Percentiles rank a stretch among this genome's conserved stretches.
Conservation (phyloP, 2,113 vertebrate genomes). For the Rhabdomys dilectus region DNA sequence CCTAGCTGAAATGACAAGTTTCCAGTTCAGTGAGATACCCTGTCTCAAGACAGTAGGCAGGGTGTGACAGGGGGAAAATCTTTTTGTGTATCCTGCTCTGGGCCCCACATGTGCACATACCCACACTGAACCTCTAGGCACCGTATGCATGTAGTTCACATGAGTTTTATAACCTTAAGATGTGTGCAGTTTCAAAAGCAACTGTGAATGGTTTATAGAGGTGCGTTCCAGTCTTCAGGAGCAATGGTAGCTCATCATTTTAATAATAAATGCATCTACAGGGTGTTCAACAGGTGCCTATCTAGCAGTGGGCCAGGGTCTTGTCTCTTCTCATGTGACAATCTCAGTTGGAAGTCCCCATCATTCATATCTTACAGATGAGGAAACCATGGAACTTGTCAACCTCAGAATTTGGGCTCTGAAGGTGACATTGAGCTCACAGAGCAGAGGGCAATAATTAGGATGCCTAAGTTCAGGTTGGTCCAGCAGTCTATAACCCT, state of each 20-base stretch:
- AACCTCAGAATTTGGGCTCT: background rate
- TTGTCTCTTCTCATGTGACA: background rate
- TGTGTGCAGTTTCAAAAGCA: conserved; percentile 28
- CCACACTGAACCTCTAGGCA: background rate
- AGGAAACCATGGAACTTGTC: background rate
- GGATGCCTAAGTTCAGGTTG: background rate
- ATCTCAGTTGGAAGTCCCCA: background rate
- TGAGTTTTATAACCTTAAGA: background rate
- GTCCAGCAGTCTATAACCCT: background rate
- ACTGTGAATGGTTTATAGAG: background rate
- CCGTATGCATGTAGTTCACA: background rate
- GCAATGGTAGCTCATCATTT: background rate
- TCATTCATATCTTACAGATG: background rate
- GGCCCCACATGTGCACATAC: background rate
- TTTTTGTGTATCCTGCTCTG: background rate
- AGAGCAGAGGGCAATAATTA: background rate
- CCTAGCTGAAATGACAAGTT: background rate
- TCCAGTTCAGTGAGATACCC: background rate
- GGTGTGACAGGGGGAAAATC: too few relatives aligned
- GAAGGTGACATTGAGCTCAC: background rate
- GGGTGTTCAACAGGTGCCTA: background rate
- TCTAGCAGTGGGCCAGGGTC: background rate
- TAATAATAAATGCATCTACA: background rate
- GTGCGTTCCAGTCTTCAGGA: background rate
- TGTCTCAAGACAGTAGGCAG: background rate